Percentiles rank a stretch among this genome's conserved stretches.
Conservation (phyloP, 2,113 vertebrate species). For the Neogale vison region DNA sequence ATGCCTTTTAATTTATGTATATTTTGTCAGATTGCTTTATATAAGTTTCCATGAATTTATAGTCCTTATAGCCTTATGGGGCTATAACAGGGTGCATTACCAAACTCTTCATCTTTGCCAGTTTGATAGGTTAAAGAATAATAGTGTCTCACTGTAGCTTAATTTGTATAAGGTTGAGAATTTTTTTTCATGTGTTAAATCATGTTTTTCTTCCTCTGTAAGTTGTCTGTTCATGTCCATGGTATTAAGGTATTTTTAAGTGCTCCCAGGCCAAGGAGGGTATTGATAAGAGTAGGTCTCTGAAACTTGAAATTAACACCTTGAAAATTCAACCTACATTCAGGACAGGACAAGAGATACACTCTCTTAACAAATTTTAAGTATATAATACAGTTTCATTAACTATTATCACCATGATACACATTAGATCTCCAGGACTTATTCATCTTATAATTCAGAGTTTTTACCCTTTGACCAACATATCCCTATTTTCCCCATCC, state of each 20-base stretch:
- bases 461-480: neutral
- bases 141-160: neutral
- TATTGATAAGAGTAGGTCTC: neutral
- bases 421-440: neutral
- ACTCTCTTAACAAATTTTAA: neutral
- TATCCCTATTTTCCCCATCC: neutral
- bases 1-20: neutral
- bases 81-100: neutral
- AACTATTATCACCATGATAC: neutral
- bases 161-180: neutral
- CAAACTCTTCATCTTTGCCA: neutral
- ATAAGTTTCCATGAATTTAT: neutral
- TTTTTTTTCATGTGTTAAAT: neutral
- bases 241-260: neutral
- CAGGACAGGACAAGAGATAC: neutral
- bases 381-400: neutral
- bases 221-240: neutral
- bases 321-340: slow-evolving; percentile 13
- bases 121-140: neutral
- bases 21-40: neutral
- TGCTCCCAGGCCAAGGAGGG: neutral
- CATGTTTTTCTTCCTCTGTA: neutral
- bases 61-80: neutral
- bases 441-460: neutral
- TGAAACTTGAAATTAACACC: neutral